phyloP scores from a whole-genome alignment of 2,113 vertebrate species.

The Dascyllus trimaculatus region DNA sequence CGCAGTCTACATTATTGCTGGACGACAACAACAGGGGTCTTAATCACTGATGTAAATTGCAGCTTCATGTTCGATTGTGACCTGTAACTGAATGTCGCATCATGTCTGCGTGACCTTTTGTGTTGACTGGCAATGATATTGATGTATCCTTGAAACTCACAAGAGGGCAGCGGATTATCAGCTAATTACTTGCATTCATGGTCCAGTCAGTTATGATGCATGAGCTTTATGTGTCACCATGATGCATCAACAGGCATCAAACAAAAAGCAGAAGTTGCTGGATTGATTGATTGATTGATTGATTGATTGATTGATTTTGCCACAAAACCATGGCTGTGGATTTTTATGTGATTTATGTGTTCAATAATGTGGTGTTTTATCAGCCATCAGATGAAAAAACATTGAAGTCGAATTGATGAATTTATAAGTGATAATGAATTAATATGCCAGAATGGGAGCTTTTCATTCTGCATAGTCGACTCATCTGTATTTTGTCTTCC shows the following conservation, averaged over 20 bases:
- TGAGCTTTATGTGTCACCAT: too few relatives aligned
- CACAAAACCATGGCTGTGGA: too few relatives aligned
- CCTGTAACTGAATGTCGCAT: neutral
- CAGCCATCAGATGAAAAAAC: neutral
- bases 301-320: too few relatives aligned
- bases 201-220: too few relatives aligned
- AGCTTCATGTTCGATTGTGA: constrained; percentile 1
- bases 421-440: constrained; percentile 16
- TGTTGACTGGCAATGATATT: too few relatives aligned
- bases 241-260: too few relatives aligned
- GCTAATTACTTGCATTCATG: neutral
- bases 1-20: too few relatives aligned
- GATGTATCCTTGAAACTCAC: too few relatives aligned
- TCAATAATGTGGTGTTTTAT: neutral
- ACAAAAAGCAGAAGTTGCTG: too few relatives aligned
- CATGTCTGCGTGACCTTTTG: neutral
- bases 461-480: neutral
- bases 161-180: neutral
- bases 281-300: too few relatives aligned
- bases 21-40: neutral
- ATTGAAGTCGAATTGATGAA: neutral
- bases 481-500: constrained; percentile 34
- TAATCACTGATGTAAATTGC: constrained; percentile 27
- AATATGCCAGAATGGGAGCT: neutral
- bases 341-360: too few relatives aligned